phyloP scores from a whole-genome alignment of 2,888 invertebrate genomes.

The Drosophila colorata region DNA sequence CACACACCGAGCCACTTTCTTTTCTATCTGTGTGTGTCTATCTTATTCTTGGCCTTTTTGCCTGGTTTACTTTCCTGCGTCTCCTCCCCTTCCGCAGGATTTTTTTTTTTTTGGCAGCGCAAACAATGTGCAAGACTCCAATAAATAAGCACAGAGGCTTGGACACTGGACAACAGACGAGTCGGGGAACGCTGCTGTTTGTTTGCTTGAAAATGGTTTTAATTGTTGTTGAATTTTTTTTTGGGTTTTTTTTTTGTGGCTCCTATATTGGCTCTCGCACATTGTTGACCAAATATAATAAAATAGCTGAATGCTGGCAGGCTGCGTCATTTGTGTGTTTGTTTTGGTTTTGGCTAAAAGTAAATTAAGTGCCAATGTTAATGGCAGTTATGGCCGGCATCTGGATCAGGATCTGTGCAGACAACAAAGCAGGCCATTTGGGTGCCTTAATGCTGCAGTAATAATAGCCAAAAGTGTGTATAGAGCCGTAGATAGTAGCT shows the following conservation, averaged over 20 bases:
- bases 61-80: constrained; percentile 70
- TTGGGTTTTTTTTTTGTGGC: constrained; percentile 35
- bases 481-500: constrained; percentile 60
- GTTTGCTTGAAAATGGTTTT: constrained; percentile 76
- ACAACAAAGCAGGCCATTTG: constrained; percentile 68
- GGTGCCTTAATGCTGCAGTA: constrained; percentile 76
- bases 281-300: constrained; percentile 79
- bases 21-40: constrained; percentile 42
- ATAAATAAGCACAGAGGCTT: constrained; percentile 69
- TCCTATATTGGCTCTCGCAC: constrained; percentile 59
- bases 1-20: constrained; percentile 63
- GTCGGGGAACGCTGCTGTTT: constrained; percentile 56
- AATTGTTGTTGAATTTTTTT: constrained; percentile 70
- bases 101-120: constrained; percentile 47
- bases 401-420: constrained; percentile 68
- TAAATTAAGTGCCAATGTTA: constrained; percentile 80
- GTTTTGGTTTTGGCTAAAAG: constrained; percentile 77
- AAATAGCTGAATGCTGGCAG: constrained; percentile 51
- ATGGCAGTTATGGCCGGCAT: constrained; percentile 79
- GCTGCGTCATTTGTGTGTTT: constrained; percentile 69
- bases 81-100: constrained; percentile 1
- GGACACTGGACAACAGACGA: constrained; percentile 27
- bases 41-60: constrained; percentile 73
- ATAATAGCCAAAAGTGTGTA: constrained; percentile 76
- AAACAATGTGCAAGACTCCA: constrained; percentile 79